These are phyloP conservation scores for Toxostoma redivivum DNA, from an alignment of 2,113 vertebrate species.

Conservation along the genomic window DNA sequence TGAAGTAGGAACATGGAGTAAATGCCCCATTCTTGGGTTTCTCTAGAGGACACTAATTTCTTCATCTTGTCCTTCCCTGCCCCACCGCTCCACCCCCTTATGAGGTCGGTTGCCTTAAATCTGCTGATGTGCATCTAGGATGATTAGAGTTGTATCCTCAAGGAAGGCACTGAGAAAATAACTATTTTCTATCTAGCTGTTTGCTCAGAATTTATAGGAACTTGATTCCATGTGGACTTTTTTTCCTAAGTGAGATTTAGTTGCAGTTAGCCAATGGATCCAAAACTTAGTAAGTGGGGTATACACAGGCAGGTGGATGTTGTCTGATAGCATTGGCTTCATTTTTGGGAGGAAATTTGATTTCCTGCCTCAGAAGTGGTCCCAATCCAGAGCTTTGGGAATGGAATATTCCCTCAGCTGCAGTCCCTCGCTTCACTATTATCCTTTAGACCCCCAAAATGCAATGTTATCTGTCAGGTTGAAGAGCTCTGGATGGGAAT, in stretches of 20 bases:
- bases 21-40: neutral
- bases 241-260: neutral
- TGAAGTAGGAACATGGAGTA: neutral
- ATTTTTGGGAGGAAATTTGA: neutral
- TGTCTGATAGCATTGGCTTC: neutral
- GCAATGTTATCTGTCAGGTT: neutral
- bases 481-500: conserved; percentile 31
- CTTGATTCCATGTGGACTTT: neutral
- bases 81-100: neutral
- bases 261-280: neutral
- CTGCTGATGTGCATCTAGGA: neutral
- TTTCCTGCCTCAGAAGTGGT: neutral
- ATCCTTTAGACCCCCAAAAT: conserved; percentile 33
- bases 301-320: neutral
- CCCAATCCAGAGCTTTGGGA: neutral
- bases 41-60: neutral
- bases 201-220: neutral
- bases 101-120: neutral
- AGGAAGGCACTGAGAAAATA: neutral
- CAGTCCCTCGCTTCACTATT: neutral
- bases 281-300: neutral
- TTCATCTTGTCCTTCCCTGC: neutral
- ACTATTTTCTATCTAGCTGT: neutral
- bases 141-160: neutral
- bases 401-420: neutral